phyloP scores from a whole-genome alignment of 2,888 invertebrate genomes.

The Unio pictorum region DNA sequence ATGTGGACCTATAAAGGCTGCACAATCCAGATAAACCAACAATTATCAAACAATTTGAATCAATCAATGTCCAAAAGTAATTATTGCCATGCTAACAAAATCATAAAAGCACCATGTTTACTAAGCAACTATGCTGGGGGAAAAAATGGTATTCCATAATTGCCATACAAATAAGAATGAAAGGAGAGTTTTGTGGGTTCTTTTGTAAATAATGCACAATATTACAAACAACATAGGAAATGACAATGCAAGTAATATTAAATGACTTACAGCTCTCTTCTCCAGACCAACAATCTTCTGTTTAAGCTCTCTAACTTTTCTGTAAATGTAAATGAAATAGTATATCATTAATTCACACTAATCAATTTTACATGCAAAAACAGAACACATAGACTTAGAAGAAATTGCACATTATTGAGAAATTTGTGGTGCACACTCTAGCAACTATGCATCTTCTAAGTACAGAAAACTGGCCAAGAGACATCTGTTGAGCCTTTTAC shows the following conservation, averaged over 20 bases:
- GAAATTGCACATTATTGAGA: no score
- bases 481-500: no score
- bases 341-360: neutral
- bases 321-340: slow-evolving; percentile 22
- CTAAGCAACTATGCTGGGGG: no score
- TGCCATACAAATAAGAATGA: neutral
- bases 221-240: neutral
- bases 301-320: slow-evolving; percentile 49
- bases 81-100: no score
- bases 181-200: neutral
- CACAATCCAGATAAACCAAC: no score
- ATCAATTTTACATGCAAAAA: neutral
- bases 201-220: neutral
- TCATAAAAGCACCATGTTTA: no score
- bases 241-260: neutral
- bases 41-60: no score
- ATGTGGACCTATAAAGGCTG: no score
- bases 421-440: no score
- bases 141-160: neutral
- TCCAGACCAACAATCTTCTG: slow-evolving; percentile 57
- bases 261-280: slow-evolving; percentile 54
- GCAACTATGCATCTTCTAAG: no score
- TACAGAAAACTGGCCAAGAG: no score
- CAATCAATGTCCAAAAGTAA: no score
- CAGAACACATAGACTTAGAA: neutral